phyloP scores from a whole-genome alignment of 2,113 vertebrate genomes.

The Pterocles orientalis region DNA sequence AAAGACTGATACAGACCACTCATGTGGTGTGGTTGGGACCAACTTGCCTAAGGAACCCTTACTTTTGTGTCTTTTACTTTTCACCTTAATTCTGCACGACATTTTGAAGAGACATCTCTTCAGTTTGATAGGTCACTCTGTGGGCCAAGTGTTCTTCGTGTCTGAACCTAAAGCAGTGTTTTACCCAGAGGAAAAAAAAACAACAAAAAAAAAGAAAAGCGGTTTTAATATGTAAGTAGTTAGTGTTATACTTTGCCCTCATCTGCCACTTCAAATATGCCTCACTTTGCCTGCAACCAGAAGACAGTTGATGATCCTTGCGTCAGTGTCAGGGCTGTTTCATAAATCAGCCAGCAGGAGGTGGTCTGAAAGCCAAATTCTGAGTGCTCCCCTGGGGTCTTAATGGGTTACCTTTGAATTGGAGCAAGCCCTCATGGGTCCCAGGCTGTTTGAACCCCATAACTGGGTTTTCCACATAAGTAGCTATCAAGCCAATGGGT shows the following conservation, averaged over 20 bases:
- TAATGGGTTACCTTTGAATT: conserved; percentile 55
- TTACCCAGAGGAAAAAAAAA: rapidly evolving
- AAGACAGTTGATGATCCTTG: conserved; percentile 11
- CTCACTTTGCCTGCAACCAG: not conserved
- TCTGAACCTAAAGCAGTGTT: not conserved
- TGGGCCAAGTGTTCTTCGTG: not conserved
- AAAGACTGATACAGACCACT: not conserved
- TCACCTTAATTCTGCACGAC: not conserved
- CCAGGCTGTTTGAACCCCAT: conserved; percentile 6
- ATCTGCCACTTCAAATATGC: not conserved
- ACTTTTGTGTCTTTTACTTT: not conserved
- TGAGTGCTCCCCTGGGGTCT: not conserved
- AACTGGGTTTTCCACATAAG: conserved; percentile 46
- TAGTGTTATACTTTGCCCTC: not conserved
- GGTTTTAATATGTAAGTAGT: not conserved
- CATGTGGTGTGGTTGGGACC: not conserved
- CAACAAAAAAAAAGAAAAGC: not conserved
- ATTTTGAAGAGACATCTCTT: not conserved
- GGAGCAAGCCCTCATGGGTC: conserved; percentile 20
- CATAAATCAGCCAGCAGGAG: conserved; percentile 37
- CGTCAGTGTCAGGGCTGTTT: not conserved
- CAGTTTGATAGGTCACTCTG: not conserved
- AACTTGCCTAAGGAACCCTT: not conserved
- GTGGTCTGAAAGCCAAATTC: conserved; percentile 15
- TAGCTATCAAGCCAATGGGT: conserved; percentile 32